Evolutionary conservation across 2,797 vertebrate species (phyloP).

Genomic region (Propithecus deckenii): DNA sequence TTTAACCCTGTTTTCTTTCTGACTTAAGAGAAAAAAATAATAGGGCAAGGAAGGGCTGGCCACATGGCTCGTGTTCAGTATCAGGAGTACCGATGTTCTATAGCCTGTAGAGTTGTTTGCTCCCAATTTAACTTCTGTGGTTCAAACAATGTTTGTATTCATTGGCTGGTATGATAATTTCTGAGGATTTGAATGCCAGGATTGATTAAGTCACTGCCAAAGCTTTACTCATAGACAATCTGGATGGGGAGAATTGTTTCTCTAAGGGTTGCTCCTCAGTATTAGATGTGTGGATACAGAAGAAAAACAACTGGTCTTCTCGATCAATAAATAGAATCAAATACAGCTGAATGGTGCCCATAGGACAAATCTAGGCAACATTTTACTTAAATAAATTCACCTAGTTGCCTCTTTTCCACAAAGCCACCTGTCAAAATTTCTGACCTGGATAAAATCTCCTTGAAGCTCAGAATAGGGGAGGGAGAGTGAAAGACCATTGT

Average conservation of each 20-base stretch:
- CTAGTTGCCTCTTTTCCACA: not conserved
- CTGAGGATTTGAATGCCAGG: slow-evolving; percentile 4
- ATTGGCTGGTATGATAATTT: slow-evolving; percentile 6
- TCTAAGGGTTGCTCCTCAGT: not conserved
- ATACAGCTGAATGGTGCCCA: not conserved
- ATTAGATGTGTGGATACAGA: not conserved
- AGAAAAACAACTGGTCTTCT: not conserved
- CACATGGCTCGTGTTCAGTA: not conserved
- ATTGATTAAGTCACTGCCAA: slow-evolving; percentile 41
- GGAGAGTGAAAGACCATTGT: not conserved
- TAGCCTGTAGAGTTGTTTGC: not conserved
- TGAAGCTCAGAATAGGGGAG: not conserved
- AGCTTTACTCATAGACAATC: slow-evolving; percentile 40
- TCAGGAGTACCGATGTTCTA: not conserved
- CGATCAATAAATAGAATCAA: not conserved
- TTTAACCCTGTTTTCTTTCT: not conserved
- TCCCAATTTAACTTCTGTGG: slow-evolving; percentile 26
- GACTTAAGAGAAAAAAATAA: not conserved
- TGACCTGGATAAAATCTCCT: not conserved
- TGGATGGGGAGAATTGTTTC: slow-evolving; percentile 26
- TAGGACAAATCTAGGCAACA: not conserved
- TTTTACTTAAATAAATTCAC: not conserved
- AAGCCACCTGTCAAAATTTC: not conserved
- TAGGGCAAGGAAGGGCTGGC: not conserved
- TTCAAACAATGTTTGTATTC: not conserved